A percentile compares a stretch with the other conserved stretches of the same genome.
Conservation (phyloP, 2,113 vertebrate genomes). For the Aphyosemion australe region DNA sequence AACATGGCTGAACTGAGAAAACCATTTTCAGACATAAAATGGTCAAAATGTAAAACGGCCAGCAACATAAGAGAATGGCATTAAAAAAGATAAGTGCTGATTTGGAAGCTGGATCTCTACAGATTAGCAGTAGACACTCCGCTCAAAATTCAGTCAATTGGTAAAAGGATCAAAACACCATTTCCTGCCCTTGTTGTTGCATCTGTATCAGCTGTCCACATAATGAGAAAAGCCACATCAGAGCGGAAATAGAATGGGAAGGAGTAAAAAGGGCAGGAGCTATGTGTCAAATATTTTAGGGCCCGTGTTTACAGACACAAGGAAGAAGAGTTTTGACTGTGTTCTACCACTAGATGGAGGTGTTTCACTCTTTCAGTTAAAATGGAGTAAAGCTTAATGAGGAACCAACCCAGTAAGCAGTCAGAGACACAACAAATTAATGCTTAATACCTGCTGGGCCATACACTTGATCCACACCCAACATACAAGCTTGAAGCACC, state of each 20-base stretch:
- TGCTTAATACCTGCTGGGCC: constrained; percentile 26
- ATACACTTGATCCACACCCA: constrained; percentile 26
- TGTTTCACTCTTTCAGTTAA: constrained; percentile 28
- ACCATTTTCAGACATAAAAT: constrained; percentile 71
- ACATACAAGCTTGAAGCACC: constrained; percentile 19
- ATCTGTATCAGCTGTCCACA: constrained; percentile 4
- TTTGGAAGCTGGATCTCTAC: constrained; percentile 72
- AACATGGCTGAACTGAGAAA: constrained; percentile 56
- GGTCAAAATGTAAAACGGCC: constrained; percentile 62
- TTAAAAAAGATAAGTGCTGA: constrained; percentile 68
- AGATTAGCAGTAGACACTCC: constrained; percentile 33
- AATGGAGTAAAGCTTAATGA: constrained; percentile 24
- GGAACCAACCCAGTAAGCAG: constrained; percentile 20
- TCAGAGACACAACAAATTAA: constrained; percentile 12
- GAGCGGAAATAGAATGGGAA: constrained; percentile 10
- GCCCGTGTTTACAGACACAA: constrained; percentile 7
- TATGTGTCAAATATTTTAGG: constrained; percentile 1
- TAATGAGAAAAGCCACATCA: neutral
- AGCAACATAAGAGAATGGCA: constrained; percentile 64
- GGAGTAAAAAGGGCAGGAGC: constrained; percentile 2
- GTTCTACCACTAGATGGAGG: constrained; percentile 51
- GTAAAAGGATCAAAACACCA: neutral
- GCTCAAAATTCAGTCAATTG: neutral
- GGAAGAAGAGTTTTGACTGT: constrained; percentile 6
- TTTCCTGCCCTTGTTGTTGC: neutral